A percentile compares a stretch with the other conserved stretches of the same genome.
Conservation (phyloP, 1,140 invertebrate genomes). For the Sitophilus oryzae region DNA sequence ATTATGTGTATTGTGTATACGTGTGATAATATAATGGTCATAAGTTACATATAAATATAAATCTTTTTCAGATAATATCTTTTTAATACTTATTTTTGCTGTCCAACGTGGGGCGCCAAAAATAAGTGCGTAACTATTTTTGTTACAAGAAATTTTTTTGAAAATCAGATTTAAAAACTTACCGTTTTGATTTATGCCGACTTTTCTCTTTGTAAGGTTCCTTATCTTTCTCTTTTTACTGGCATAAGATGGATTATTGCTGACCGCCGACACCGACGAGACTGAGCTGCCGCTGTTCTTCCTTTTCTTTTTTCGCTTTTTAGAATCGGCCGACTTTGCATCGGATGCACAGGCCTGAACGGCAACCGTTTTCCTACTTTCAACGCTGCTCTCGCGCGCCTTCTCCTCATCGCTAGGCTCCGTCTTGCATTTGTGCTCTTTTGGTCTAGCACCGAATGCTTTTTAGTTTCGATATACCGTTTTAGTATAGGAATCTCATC, state of each 20-base stretch:
- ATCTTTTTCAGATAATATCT: no score
- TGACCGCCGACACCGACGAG: slow-evolving; percentile 41
- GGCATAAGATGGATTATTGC: slow-evolving; percentile 32
- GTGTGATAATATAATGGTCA: no score
- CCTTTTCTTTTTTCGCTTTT: slow-evolving; percentile 45
- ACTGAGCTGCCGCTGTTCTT: slow-evolving; percentile 49
- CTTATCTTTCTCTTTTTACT: slow-evolving; percentile 31
- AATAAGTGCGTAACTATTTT: no score
- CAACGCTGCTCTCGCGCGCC: slow-evolving; percentile 8
- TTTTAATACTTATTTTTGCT: no score
- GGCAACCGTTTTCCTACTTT: slow-evolving; percentile 6
- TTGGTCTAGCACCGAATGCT: neutral
- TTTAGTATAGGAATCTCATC: slow-evolving; percentile 19
- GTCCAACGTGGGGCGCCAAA: no score
- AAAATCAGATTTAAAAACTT: no score
- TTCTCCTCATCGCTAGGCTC: no score
- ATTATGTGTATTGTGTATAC: no score
- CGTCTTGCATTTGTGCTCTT: no score
- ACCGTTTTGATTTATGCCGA: slow-evolving; percentile 16
- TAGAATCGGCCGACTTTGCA: neutral
- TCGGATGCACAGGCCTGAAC: no score
- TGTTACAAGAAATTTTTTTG: no score
- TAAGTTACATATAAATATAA: no score
- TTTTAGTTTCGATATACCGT: slow-evolving; percentile 20
- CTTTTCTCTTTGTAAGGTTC: slow-evolving; percentile 27